Base-by-base conservation (phyloP, 1,140 invertebrate genomes). In the Heliconius eleuchia region DNA sequence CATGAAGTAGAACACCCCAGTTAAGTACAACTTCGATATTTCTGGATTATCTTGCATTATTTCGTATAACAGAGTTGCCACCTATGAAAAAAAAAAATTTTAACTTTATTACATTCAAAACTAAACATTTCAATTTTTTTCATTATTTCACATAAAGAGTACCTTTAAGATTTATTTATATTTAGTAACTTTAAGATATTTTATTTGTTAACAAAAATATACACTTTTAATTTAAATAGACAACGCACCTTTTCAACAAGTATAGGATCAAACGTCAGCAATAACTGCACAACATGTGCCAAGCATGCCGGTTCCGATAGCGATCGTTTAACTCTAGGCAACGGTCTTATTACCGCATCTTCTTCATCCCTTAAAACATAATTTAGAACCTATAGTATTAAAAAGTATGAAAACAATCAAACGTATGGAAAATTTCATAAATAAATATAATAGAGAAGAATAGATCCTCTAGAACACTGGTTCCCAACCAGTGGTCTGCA, bases 1-100 rank as follows among this genome's bases (percentile, higher is more conserved):
- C 95, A 99, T 99, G 91, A 99, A 99, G 95, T 98, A 99, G 93
- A 99, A 99, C 13, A 99, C 97, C 9, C 99, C 99, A 0, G 98
- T 99, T 73, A 98, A 95, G 92, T 99, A 99, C 19, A 99, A 95
- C 87, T 99, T 98, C 0, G 98, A 97, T 85, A 99, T 96, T 85
- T 97, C 97, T 1, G 99, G 98, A 95, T 99, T 99, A 92, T 99
- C 99, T 88, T 97, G 96, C 97, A 99, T 98, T 70, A 99, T 96
- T 90, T 98, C 96, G 86, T 97, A 97, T 9, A 99, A 89, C 19
- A 98, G 92, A 7, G 98, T 96, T 34, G 97, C 97, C 8, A 99
- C 98, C 92, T 94, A 77, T 23, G 23, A 23, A 97, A 97, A 87
- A 73, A 46, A 30, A 30, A 39, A 72, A 7, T 2, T 16, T 18